These are phyloP conservation scores for Callitettix versicolor DNA, from an alignment of 1,140 invertebrate species.

Conservation along the genomic window DNA sequence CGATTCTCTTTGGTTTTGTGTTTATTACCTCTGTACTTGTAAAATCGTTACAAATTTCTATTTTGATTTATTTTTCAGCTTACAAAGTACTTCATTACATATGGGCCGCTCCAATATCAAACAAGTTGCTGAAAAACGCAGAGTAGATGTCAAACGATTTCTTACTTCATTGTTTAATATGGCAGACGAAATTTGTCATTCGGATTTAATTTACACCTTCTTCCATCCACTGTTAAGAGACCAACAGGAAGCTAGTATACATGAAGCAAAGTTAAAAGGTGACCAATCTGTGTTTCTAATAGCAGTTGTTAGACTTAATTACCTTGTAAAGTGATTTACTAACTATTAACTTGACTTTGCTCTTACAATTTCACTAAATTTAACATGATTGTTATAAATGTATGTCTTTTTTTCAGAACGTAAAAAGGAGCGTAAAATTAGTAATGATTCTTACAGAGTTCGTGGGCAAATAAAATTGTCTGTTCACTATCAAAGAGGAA, in stretches of 20 bases:
- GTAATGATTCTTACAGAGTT: constrained; percentile 24
- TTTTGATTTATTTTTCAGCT: constrained; percentile 28
- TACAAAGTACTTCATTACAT: constrained; percentile 61
- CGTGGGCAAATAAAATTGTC: constrained; percentile 69
- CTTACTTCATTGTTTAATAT: constrained; percentile 74
- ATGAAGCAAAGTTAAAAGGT: constrained; percentile 38
- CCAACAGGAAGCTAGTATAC: constrained; percentile 67
- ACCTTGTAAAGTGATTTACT: too few relatives aligned
- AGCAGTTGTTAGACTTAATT: too few relatives aligned
- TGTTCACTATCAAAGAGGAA: constrained; percentile 67
- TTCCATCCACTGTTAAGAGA: constrained; percentile 90
- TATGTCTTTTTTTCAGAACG: constrained; percentile 18
- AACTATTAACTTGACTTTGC: too few relatives aligned
- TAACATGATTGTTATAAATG: neutral
- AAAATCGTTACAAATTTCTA: too few relatives aligned
- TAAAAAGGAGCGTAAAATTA: constrained; percentile 15
- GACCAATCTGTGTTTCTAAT: too few relatives aligned
- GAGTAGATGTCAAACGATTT: constrained; percentile 77
- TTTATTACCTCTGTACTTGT: too few relatives aligned
- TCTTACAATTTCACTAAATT: neutral
- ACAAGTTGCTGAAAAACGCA: constrained; percentile 84
- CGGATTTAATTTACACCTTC: constrained; percentile 93
- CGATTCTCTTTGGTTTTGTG: too few relatives aligned
- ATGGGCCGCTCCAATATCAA: constrained; percentile 88
- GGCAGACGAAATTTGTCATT: constrained; percentile 88